Evolutionary conservation across 2,888 invertebrate species (phyloP), one percentile per base, ranked within the genome.

Genomic region (Ischnus inquisitorius): DNA sequence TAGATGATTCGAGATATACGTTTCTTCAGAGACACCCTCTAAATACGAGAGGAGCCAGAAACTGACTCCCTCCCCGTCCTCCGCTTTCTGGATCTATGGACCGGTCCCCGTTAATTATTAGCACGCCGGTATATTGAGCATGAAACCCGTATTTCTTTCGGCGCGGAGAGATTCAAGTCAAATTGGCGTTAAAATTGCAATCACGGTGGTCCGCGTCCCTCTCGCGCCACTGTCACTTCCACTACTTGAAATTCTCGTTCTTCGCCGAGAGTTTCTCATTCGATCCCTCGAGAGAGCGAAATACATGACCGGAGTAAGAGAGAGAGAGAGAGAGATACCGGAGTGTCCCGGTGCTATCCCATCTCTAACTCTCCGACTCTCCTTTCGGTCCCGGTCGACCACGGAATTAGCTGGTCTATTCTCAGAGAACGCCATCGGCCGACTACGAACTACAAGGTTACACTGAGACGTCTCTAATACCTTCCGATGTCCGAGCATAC

Each of bases 121-220:
- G 89, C 90, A 83, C 84, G 88, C 89, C 87, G 88, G 89, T 92
- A 92, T 91, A 93, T 92, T 91, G 92, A 92, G 92, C 93, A 92
- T 93, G 93, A 93, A 92, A 92, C 90, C 90, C 90, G 89, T 88
- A 87, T 92, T 92, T 93, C 92, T 92, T 92, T 92, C 89, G 89
- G 86, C 84, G 86, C 86, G 88, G 88, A 86, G 88, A 92, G 91
- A 92, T 92, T 91, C 92, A 89, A 90, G 92, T 93, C 90, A 92
- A 93, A 93, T 93, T 93, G 93, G 91, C 93, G 93, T 93, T 92
- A 92, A 93, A 93, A 93, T 93, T 93, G 92, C 93, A 92, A 92
- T 92, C 93, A 90, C 87, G 93, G 93, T 93, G 93, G 93, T 93
- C 93, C 88, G 87, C 84, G 85, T 82, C 83, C 83, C 85, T 84